Base-by-base conservation (phyloP, 2,888 invertebrate species). In the Lissocephala sabroskyi region DNA sequence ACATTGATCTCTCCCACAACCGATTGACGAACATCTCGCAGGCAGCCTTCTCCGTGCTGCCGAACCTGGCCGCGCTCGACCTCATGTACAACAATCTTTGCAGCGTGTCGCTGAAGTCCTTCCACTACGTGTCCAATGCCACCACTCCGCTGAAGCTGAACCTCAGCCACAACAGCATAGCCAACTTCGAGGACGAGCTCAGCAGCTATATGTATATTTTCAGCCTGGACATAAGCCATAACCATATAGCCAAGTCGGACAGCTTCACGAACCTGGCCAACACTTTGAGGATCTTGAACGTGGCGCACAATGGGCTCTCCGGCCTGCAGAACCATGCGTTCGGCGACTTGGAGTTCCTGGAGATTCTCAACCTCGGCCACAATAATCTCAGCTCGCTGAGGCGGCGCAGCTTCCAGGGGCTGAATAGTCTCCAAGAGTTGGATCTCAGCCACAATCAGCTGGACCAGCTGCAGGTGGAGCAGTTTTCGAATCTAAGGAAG, bases 1-100 rank as follows among this genome's bases (percentile, higher is more conserved):
- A 92, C 78, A 86, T 97, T 70, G 92, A 95, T 82, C 86, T 97
- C 65, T 92, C 94, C 44, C 90, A 92, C 79, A 97, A 97, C 86
- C 87, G 90, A 67, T 88, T 97, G 71, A 87, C 87, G 56, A 88
- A 88, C 59, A 89, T 97, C 67, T 91, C 91, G 52, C 87, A 88
- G 36, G 88, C 89, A 45, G 90, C 94, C 4, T 93, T 96, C 79
- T 86, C 88, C 47, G 90, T 93, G 79, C 86, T 96, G 70, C 90
- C 92, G 16, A 90, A 89, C 79, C 85, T 97, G 65, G 89, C 90
- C 60, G 90, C 91, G 74, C 85, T 96, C 48, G 94, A 95, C 82
- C 86, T 95, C 53, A 94, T 94, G 84, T 89, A 90, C 67, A 95
- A 95, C 81, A 88, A 90, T 65, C 85, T 95, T 43, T 89, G 89